Evolutionary conservation across 2,113 vertebrate genomes (phyloP), one percentile per base, ranked within the genome.

Genomic region (Cepphus grylle): DNA sequence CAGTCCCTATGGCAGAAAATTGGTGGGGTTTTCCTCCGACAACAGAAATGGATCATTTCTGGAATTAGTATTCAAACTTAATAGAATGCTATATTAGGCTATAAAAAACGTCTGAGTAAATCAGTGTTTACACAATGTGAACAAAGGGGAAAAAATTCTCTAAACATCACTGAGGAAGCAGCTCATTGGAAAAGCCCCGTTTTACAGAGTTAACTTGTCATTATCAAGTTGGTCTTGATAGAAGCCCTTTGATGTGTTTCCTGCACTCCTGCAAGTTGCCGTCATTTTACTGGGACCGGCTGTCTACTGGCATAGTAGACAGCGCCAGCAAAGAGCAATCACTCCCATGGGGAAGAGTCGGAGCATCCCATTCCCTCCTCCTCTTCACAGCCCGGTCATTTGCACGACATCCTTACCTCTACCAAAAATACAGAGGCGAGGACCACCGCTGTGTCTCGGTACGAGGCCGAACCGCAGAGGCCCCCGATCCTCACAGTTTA

Each of bases 391-490:
- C 17, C 58, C 7, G 1, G 53, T 20, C 14, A 4, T 25, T 13
- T 3, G 25, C 40, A 67, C 1, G 6, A 27, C 29, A 52, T 61
- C 53, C 58, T 43, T 65, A 29, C 7, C 3, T 3, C 5, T 43
- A 22, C 27, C 52, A 45, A 20, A 81, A 58, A 58, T 11, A 12
- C 8, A 30, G 67, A 77, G 40, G n/a, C 1, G 8, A 50, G 49
- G 45, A n/a, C 21, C 26, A 34, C 18, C 2, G 1, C 47, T 49
- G 36, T 2, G 7, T 25, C 19, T 25, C 3, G 1, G 26, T 16
- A 21, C 0, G 4, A 70, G 15, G 56, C 50, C 2, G 3, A 69
- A 20, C 7, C 1, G 0, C 6, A 0, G 71, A 70, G 36, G 21
- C 29, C 40, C 23, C 47, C 11, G 30, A 62, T 17, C 42, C 14